Percentiles rank a stretch among this genome's conserved stretches.
phyloP scores from a whole-genome alignment of 2,113 vertebrate genomes.

The Datnioides undecimradiatus region DNA sequence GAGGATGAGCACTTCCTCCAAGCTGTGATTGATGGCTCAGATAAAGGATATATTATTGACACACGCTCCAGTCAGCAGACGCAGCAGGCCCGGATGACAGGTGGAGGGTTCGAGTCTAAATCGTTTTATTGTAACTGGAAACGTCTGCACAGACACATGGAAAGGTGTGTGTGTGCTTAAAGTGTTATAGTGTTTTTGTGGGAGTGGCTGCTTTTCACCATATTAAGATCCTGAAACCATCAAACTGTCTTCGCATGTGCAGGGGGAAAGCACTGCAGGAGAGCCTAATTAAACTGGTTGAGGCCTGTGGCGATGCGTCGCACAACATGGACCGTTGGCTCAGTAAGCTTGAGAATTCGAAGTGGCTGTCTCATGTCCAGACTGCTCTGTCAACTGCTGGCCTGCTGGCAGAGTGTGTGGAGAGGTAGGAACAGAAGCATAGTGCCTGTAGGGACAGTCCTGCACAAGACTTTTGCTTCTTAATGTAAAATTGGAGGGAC shows the following conservation, averaged over 20 bases:
- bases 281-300: slow-evolving; percentile 85
- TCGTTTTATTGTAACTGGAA: slow-evolving; percentile 85
- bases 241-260: neutral
- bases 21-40: slow-evolving; percentile 60
- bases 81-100: slow-evolving; percentile 85
- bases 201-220: neutral
- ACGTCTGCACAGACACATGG: slow-evolving; percentile 86
- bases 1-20: slow-evolving; percentile 87
- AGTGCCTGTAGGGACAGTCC: too few relatives aligned
- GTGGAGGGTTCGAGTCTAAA: slow-evolving; percentile 88
- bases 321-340: slow-evolving; percentile 89
- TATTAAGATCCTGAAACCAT: neutral
- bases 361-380: slow-evolving; percentile 89
- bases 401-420: slow-evolving; percentile 88
- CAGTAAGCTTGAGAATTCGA: slow-evolving; percentile 87
- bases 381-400: slow-evolving; percentile 86
- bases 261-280: slow-evolving; percentile 89
- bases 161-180: slow-evolving; percentile 79
- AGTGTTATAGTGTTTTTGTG: neutral
- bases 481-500: too few relatives aligned
- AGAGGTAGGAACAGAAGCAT: slow-evolving; percentile 88
- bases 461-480: too few relatives aligned
- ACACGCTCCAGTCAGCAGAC: slow-evolving; percentile 85
- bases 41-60: slow-evolving; percentile 87
- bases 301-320: slow-evolving; percentile 84